A percentile compares a stretch with the other conserved stretches of the same genome.
These are phyloP conservation scores for Emys orbicularis DNA, from an alignment of 2,797 vertebrate species.

Conservation along the genomic window DNA sequence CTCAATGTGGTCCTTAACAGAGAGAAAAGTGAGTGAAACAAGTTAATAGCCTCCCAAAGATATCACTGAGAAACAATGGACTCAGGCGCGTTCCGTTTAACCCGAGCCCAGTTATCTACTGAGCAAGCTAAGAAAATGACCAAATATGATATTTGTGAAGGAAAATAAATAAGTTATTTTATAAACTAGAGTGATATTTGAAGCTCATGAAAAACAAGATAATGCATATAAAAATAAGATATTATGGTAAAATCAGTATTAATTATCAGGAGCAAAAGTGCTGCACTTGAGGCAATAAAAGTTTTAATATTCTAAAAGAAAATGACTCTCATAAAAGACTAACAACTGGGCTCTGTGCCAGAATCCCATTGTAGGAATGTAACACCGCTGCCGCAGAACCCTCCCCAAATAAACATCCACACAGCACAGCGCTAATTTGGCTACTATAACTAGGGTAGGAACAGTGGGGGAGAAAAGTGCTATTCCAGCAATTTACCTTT, in stretches of 20 bases:
- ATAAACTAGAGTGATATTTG: conserved; percentile 18
- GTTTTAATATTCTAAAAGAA: conserved; percentile 69
- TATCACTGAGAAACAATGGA: background rate
- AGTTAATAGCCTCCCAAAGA: fast-evolving
- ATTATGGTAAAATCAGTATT: conserved; percentile 63
- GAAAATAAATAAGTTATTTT: conserved; percentile 42
- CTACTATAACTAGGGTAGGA: background rate
- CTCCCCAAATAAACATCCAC: conserved; percentile 8
- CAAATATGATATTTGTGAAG: conserved; percentile 1
- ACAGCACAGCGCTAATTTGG: background rate
- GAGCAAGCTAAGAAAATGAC: conserved; percentile 61
- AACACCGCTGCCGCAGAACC: background rate
- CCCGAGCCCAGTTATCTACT: conserved; percentile 44
- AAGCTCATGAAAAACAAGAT: conserved; percentile 59
- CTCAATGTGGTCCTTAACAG: background rate
- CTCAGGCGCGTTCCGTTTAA: background rate
- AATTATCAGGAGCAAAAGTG: conserved; percentile 59
- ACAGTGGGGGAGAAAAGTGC: background rate
- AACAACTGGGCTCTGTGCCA: conserved; percentile 54
- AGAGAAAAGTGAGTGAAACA: background rate
- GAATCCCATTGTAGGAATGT: conserved; percentile 18
- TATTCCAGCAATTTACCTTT: conserved; percentile 4
- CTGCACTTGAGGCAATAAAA: conserved; percentile 55
- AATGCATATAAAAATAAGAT: conserved; percentile 55
- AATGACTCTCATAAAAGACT: conserved; percentile 38